These are phyloP conservation scores for Spilogale gracilis DNA, from an alignment of 2,113 vertebrate species.

Conservation along the genomic window DNA sequence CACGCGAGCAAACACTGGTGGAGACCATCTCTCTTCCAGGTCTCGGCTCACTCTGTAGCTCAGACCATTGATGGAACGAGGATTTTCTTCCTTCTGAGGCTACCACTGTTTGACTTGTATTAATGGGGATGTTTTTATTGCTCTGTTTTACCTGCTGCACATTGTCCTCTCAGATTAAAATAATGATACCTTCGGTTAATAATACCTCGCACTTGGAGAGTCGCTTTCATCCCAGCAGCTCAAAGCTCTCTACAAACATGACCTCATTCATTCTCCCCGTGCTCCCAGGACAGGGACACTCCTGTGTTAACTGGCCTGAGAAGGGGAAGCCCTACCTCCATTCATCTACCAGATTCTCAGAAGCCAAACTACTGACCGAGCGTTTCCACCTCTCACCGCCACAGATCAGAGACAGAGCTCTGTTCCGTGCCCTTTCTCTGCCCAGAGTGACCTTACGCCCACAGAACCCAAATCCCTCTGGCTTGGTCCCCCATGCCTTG, in stretches of 20 bases:
- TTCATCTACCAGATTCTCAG: background rate
- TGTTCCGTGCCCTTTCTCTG: background rate
- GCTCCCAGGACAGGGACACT: background rate
- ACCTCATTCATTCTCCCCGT: conserved; percentile 57
- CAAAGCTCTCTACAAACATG: conserved; percentile 75
- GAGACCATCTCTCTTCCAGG: background rate
- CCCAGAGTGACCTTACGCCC: background rate
- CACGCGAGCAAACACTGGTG: background rate
- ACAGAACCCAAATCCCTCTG: background rate
- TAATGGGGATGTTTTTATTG: conserved; percentile 71
- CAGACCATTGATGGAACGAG: background rate
- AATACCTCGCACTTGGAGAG: conserved; percentile 65
- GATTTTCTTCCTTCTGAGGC: conserved; percentile 32
- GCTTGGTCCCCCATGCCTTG: background rate
- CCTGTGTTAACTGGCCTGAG: background rate
- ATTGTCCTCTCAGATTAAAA: conserved; percentile 73
- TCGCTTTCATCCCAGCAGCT: conserved; percentile 73
- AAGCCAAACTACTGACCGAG: background rate
- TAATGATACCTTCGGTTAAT: conserved; percentile 80
- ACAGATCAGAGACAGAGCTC: background rate
- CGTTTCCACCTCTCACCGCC: background rate
- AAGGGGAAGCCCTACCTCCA: background rate
- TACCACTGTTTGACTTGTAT: conserved; percentile 58
- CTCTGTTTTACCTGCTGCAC: conserved; percentile 49
- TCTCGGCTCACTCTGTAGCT: background rate